Evolutionary conservation across 2,888 invertebrate species (phyloP).

Genomic region (Oligia strigilis): DNA sequence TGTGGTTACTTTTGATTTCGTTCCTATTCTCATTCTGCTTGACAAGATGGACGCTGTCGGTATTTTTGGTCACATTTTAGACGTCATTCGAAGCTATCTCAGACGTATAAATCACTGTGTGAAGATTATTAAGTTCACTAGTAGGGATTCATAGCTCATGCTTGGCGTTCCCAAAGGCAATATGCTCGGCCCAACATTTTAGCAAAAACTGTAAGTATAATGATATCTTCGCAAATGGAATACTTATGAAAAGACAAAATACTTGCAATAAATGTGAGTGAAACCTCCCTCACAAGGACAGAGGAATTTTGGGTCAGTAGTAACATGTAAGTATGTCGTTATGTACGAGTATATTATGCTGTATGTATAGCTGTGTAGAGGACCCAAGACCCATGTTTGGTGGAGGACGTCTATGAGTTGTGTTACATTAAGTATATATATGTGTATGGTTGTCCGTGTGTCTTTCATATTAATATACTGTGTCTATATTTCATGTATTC

Average conservation of each 20-base stretch:
- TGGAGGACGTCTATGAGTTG: constrained; percentile 34
- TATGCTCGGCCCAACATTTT: constrained; percentile 16
- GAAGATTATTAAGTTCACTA: background rate
- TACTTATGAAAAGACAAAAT: constrained; percentile 51
- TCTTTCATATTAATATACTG: background rate
- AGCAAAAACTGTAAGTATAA: constrained; percentile 10
- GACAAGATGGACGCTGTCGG: background rate
- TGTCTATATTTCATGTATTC: background rate
- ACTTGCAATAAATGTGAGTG: constrained; percentile 49
- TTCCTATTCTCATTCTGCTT: constrained; percentile 4
- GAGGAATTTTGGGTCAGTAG: constrained; percentile 57
- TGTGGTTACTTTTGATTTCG: constrained; percentile 20
- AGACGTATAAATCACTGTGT: background rate
- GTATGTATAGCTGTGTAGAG: constrained; percentile 13
- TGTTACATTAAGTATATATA: constrained; percentile 1
- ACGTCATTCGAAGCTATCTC: background rate
- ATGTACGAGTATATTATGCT: constrained; percentile 19
- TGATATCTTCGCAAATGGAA: constrained; percentile 38
- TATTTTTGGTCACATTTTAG: constrained; percentile 1
- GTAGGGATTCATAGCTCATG: background rate
- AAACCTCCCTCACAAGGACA: constrained; percentile 37
- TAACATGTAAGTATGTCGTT: constrained; percentile 41
- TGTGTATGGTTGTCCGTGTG: background rate
- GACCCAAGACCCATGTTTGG: constrained; percentile 45
- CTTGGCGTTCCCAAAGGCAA: constrained; percentile 8